Percentiles rank a stretch among this genome's conserved stretches.
Conservation (phyloP, 2,888 invertebrate species). For the Calliphora vomitoria region DNA sequence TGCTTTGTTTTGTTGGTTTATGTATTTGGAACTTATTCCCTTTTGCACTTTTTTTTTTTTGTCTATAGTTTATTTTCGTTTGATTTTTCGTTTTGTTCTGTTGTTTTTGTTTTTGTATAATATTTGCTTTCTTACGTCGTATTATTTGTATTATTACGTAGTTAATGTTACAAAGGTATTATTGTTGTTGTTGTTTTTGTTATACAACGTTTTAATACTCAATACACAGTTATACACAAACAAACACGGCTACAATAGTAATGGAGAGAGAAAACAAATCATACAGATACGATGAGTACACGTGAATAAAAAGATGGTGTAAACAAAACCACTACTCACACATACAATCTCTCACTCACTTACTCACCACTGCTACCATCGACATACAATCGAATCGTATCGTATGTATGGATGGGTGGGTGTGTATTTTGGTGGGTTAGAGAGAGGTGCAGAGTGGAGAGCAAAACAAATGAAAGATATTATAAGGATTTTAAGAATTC, state of each 20-base stretch:
- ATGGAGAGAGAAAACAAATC: background rate
- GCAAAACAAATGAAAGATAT: conserved; percentile 42
- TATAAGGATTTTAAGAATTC: conserved; percentile 59
- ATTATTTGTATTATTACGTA: conserved; percentile 26
- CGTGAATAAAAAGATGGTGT: conserved; percentile 43
- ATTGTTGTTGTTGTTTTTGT: conserved; percentile 30
- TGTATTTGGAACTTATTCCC: conserved; percentile 48
- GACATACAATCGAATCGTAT: background rate
- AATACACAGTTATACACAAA: conserved; percentile 20
- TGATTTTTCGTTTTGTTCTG: conserved; percentile 16
- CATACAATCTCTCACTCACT: background rate
- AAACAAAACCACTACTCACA: conserved; percentile 37
- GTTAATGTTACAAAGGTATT: conserved; percentile 47
- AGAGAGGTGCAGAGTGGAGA: background rate
- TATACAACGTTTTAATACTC: conserved; percentile 27
- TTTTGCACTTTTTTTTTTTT: conserved; percentile 66
- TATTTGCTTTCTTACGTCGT: conserved; percentile 26
- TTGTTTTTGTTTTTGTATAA: background rate
- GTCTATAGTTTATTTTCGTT: conserved; percentile 4
- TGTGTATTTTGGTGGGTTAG: background rate
- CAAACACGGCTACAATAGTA: conserved; percentile 38
- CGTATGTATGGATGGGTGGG: background rate
- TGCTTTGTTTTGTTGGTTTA: conserved; percentile 17
- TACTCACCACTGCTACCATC: background rate
- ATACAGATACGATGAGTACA: conserved; percentile 4